These are phyloP conservation scores for Apodemus speciosus DNA, from an alignment of 2,113 vertebrate species.

Conservation along the genomic window DNA sequence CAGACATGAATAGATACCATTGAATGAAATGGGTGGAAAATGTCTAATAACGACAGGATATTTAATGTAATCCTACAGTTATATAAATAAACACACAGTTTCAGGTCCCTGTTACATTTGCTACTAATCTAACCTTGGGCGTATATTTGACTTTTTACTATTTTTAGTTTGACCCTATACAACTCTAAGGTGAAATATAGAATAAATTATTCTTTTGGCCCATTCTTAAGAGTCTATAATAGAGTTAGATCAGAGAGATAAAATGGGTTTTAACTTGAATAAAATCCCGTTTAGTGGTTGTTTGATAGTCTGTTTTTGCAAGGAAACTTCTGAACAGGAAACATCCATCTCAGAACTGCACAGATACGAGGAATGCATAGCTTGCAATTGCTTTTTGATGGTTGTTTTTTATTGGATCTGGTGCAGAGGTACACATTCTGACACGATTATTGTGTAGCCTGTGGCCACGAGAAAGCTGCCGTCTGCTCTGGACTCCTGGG, in stretches of 20 bases:
- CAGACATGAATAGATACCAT: not conserved
- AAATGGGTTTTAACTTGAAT: constrained; percentile 7
- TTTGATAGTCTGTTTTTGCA: not conserved
- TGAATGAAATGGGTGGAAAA: constrained; percentile 18
- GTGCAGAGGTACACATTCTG: not conserved
- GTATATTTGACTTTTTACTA: not conserved
- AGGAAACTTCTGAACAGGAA: not conserved
- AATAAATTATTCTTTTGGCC: not conserved
- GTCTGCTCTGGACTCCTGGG: not conserved
- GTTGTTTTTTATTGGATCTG: not conserved
- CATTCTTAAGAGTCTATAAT: not conserved
- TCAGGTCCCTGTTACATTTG: not conserved
- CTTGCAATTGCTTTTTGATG: not conserved
- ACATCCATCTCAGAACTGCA: not conserved
- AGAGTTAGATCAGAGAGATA: not conserved
- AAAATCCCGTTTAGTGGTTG: not conserved
- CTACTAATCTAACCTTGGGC: not conserved
- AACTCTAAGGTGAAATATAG: constrained; percentile 32
- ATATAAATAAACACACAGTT: not conserved
- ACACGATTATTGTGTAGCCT: not conserved
- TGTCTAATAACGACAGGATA: not conserved
- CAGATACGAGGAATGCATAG: not conserved
- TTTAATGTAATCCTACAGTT: not conserved
- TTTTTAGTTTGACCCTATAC: not conserved
- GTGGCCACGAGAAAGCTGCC: not conserved